Percentiles rank a stretch among this genome's conserved stretches.
phyloP scores from a whole-genome alignment of 2,888 invertebrate species.

The Antitype chi region DNA sequence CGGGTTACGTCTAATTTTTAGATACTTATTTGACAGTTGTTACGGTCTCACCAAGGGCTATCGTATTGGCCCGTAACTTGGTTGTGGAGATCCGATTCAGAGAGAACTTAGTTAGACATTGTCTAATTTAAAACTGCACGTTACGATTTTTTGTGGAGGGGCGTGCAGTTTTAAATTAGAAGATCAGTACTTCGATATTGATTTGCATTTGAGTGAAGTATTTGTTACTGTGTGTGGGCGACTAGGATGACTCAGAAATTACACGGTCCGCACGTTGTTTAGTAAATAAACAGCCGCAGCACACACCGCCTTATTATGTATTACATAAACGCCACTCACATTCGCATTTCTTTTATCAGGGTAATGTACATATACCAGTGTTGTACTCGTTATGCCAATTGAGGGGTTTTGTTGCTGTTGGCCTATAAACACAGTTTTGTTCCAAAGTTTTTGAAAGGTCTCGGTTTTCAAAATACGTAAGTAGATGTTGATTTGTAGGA shows the following conservation, averaged over 20 bases:
- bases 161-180: too few relatives aligned
- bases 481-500: not conserved
- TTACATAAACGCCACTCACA: slow-evolving; percentile 48
- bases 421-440: slow-evolving; percentile 1
- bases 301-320: slow-evolving; percentile 38
- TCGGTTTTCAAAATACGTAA: not conserved
- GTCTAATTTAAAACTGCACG: too few relatives aligned
- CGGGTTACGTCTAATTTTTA: not conserved
- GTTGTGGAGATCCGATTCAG: not conserved
- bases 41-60: not conserved
- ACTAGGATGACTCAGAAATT: slow-evolving; percentile 54
- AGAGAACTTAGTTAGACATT: not conserved
- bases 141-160: too few relatives aligned
- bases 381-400: slow-evolving; percentile 6
- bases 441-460: not conserved
- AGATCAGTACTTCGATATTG: not conserved
- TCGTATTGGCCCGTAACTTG: not conserved
- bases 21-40: not conserved
- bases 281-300: slow-evolving; percentile 58
- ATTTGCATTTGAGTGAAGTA: slow-evolving; percentile 4
- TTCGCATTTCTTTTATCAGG: slow-evolving; percentile 56
- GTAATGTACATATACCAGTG: slow-evolving; percentile 25
- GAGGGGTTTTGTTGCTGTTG: not conserved
- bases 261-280: slow-evolving; percentile 46
- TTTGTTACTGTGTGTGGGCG: slow-evolving; percentile 39